Evolutionary conservation across 2,113 vertebrate species (phyloP).

Genomic region (Brachyhypopomus gauderio): DNA sequence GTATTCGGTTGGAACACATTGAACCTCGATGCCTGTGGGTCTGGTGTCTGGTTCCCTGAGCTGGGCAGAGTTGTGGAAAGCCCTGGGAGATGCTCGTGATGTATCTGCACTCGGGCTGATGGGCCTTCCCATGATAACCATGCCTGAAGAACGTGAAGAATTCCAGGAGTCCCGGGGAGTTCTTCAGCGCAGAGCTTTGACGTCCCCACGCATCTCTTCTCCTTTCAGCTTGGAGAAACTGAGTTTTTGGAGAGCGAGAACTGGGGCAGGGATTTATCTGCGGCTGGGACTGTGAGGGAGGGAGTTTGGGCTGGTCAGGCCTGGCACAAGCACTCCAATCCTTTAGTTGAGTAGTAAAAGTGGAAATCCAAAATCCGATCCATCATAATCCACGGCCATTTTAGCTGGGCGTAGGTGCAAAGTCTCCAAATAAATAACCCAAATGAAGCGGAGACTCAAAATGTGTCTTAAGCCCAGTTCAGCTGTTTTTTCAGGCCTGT

Average conservation of each 20-base stretch:
- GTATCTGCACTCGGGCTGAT: slow-evolving; percentile 16
- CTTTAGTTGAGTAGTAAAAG: too few species aligned
- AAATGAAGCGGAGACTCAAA: too few species aligned
- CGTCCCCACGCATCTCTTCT: slow-evolving; percentile 19
- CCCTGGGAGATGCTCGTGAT: slow-evolving; percentile 21
- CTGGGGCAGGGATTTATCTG: background rate
- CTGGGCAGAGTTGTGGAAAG: slow-evolving; percentile 17
- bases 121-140: slow-evolving; percentile 37
- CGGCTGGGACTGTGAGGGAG: background rate
- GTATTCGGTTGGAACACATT: background rate
- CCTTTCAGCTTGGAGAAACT: slow-evolving; percentile 34
- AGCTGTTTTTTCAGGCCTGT: background rate
- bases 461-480: too few species aligned
- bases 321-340: too few species aligned
- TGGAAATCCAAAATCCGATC: too few species aligned
- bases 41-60: slow-evolving; percentile 25
- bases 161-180: slow-evolving; percentile 25
- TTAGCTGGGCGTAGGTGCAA: too few species aligned
- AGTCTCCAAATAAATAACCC: too few species aligned
- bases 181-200: background rate
- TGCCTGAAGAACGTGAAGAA: slow-evolving; percentile 41
- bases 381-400: too few species aligned
- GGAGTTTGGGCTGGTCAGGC: background rate
- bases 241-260: slow-evolving; percentile 2
- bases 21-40: background rate